Evolutionary conservation across 2,113 vertebrate genomes (phyloP).

Genomic region (Tragelaphus scriptus): DNA sequence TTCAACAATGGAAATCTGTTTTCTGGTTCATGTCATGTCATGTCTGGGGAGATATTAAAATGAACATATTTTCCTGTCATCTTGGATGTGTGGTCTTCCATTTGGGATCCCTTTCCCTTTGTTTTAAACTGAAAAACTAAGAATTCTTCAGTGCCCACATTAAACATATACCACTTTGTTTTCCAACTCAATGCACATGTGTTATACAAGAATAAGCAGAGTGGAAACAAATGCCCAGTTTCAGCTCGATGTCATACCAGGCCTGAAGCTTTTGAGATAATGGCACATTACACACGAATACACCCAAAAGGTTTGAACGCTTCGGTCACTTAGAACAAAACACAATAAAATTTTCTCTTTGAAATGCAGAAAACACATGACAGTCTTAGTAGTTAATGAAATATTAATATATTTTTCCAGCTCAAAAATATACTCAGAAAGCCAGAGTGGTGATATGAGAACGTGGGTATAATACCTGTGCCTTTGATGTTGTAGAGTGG

Average conservation of each 20-base stretch:
- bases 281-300: slow-evolving; percentile 49
- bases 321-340: slow-evolving; percentile 52
- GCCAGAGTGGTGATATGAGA: not conserved
- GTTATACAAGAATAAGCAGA: slow-evolving; percentile 51
- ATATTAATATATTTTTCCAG: not conserved
- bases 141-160: slow-evolving; percentile 42
- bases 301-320: slow-evolving; percentile 57
- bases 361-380: slow-evolving; percentile 50
- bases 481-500: not conserved
- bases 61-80: not conserved
- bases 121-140: not conserved
- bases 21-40: not conserved
- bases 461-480: not conserved
- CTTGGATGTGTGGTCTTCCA: not conserved
- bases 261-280: slow-evolving; percentile 61
- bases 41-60: not conserved
- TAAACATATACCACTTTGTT: slow-evolving; percentile 50
- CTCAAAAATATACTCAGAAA: slow-evolving; percentile 32
- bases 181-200: not conserved
- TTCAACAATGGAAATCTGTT: not conserved
- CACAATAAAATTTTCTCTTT: slow-evolving; percentile 30
- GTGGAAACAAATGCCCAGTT: slow-evolving; percentile 52
- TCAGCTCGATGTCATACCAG: slow-evolving; percentile 46
- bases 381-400: slow-evolving; percentile 61
- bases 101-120: not conserved